Percentiles rank a stretch among this genome's conserved stretches.
Conservation (phyloP, 2,888 invertebrate species). For the Eucera pruinosa region DNA sequence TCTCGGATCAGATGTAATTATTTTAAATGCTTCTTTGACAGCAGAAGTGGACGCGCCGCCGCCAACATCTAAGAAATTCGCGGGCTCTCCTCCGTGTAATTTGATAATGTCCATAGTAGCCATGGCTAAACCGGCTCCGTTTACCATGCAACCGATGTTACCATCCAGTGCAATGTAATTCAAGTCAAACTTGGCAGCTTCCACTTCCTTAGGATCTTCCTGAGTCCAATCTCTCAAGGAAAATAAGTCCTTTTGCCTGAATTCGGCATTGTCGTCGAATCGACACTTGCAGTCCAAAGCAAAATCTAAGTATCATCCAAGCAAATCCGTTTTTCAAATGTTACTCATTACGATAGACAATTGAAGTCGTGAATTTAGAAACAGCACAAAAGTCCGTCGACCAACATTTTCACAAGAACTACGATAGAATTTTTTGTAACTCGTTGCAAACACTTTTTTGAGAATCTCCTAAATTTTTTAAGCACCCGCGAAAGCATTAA, state of each 20-base stretch:
- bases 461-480: too few relatives aligned
- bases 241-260: constrained; percentile 95
- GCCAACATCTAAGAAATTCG: constrained; percentile 98
- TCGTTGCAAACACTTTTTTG: too few relatives aligned
- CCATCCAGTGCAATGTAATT: constrained; percentile 98
- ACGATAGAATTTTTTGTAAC: too few relatives aligned
- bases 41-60: constrained; percentile 96
- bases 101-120: constrained; percentile 99
- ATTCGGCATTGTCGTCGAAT: constrained; percentile 97
- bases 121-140: constrained; percentile 98
- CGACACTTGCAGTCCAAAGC: constrained; percentile 98
- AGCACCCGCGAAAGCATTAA: too few relatives aligned
- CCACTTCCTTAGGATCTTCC: constrained; percentile 96
- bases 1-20: constrained; percentile 96
- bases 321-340: not conserved
- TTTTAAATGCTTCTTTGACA: constrained; percentile 98
- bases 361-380: too few relatives aligned
- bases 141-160: constrained; percentile 96
- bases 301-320: constrained; percentile 87
- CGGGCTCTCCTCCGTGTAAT: constrained; percentile 96
- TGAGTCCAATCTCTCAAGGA: constrained; percentile 93
- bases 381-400: too few relatives aligned
- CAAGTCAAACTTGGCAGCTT: constrained; percentile 94
- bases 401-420: too few relatives aligned
- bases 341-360: too few relatives aligned